These are phyloP conservation scores for Pseudococcus viburni DNA, from an alignment of 2,888 invertebrate genomes.

Conservation along the genomic window DNA sequence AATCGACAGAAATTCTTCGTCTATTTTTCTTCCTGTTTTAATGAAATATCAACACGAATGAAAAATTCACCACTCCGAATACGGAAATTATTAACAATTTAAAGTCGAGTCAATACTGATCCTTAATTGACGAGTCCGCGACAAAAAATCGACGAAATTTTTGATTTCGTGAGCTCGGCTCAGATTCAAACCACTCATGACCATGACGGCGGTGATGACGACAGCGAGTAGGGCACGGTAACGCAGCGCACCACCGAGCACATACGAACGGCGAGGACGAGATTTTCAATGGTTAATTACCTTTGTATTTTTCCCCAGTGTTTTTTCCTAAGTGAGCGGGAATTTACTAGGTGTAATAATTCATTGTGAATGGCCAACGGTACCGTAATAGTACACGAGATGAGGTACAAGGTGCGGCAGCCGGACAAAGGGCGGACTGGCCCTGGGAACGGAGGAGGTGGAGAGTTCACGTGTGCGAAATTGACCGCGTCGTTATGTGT, in stretches of 20 bases:
- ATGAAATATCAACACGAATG: too few species aligned
- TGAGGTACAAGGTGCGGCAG: not conserved
- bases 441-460: not conserved
- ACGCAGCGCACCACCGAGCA: not conserved
- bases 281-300: slow-evolving; percentile 35
- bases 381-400: not conserved
- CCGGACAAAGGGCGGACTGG: not conserved
- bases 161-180: too few species aligned
- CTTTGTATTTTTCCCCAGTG: not conserved
- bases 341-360: slow-evolving; percentile 17
- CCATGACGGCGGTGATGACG: not conserved
- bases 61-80: too few species aligned
- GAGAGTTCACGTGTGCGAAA: slow-evolving; percentile 19
- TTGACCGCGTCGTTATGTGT: slow-evolving; percentile 17
- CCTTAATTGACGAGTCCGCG: too few species aligned
- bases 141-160: too few species aligned
- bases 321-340: slow-evolving; percentile 7
- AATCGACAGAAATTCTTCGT: too few species aligned
- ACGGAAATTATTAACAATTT: too few species aligned
- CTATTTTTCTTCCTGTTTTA: too few species aligned
- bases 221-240: not conserved
- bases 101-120: too few species aligned
- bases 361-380: slow-evolving; percentile 1
- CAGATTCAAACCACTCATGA: too few species aligned
- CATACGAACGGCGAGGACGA: not conserved